Base-by-base conservation (phyloP, 2,797 vertebrate species). In the Sebastes iracundus region DNA sequence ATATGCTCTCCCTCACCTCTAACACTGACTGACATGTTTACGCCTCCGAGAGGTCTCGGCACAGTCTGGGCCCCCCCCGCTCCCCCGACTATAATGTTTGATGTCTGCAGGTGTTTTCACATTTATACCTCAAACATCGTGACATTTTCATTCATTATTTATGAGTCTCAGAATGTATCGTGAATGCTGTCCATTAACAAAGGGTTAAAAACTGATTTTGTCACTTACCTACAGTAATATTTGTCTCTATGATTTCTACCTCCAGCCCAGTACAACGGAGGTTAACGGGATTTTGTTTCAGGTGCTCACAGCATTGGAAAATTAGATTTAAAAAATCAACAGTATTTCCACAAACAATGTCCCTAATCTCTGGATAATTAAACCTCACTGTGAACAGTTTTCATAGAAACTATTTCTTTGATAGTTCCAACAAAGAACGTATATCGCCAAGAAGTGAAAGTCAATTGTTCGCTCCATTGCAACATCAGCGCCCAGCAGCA, bases 21-120 rank as follows among this genome's bases (percentile, higher is more conserved):
- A 55, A 87, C 77, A 25, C 78, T 86, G 86, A 89, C 63, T 85
- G 89, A 82, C 86, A 46, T 80, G 83, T 83, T 88, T 74, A 71
- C 75, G 46, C 75, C 70, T 64, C 65, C 30, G 79, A 82, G 73
- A 84, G 73, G 61, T 13, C 67, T 69, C 42, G 11, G 42, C 27
- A n/a, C 32, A 27, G 12, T 33, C 22, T n/a, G 3, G n/a, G 42
- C 7, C 4, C 35, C 5, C 35, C 12, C 12, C 2, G n/a, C n/a
- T n/a, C 2, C 13, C 2, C 14, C 10, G 2, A n/a, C 23, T 28
- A 38, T 38, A 55, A 53, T 11, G 60, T 33, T 80, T 75, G 52
- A 75, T 25, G 55, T 78, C 59, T 75, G 5, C 70, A 11, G 55
- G 74, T 38, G 27, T 59, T 1, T 53, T 66, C 22, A 53, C 8